Conservation (phyloP, 2,797 vertebrate species). For the Cynodonichthys magdalenae region DNA sequence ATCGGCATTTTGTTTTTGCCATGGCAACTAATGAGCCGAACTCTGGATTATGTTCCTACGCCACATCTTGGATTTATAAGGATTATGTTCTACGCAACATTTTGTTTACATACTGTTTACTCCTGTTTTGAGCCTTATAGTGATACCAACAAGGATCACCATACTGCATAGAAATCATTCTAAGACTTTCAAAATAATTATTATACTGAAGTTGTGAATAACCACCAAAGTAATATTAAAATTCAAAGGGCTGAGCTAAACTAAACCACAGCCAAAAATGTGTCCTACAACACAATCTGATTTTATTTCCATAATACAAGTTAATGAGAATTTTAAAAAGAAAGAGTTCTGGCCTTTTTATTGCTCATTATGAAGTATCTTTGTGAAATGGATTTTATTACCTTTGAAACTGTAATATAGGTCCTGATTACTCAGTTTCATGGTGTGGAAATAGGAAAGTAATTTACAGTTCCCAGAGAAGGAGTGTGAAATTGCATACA, state of each 20-base stretch:
- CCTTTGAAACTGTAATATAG: constrained; percentile 31
- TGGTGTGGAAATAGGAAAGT: constrained; percentile 23
- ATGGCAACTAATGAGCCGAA: too few relatives aligned
- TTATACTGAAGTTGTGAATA: background rate
- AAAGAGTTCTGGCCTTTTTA: background rate
- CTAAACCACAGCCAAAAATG: background rate
- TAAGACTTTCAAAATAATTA: too few relatives aligned
- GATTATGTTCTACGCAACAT: too few relatives aligned
- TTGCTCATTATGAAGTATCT: constrained; percentile 9
- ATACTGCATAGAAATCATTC: too few relatives aligned
- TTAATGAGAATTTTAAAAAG: background rate
- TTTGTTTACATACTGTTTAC: too few relatives aligned
- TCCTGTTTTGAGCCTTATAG: too few relatives aligned
- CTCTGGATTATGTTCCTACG: too few relatives aligned
- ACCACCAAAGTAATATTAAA: background rate
- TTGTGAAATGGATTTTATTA: constrained; percentile 18
- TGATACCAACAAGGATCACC: too few relatives aligned
- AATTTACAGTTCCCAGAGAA: constrained; percentile 36
- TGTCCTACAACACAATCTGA: too few relatives aligned
- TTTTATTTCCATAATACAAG: background rate
- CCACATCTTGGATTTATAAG: too few relatives aligned
- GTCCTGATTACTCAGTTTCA: constrained; percentile 6
- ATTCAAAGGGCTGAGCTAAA: too few relatives aligned
- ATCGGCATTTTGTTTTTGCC: too few relatives aligned
- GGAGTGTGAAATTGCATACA: constrained; percentile 39